Evolutionary conservation across 2,113 vertebrate genomes (phyloP).

Genomic region (Equus przewalskii): DNA sequence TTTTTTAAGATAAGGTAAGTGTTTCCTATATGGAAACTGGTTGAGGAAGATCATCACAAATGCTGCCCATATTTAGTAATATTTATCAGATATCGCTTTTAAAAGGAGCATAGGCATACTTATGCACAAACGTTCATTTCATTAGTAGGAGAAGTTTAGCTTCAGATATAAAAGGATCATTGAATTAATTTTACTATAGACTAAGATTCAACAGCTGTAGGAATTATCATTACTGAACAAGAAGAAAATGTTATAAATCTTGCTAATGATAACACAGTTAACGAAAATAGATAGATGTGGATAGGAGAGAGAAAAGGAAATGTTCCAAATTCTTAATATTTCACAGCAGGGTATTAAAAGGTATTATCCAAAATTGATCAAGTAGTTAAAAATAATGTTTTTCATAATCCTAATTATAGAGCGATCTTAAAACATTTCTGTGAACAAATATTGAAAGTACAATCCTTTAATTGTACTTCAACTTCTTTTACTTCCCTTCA

Average conservation of each 20-base stretch:
- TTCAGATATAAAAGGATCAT: not conserved
- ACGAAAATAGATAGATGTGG: not conserved
- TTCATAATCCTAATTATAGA: not conserved
- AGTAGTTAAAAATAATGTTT: not conserved
- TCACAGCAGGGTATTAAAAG: not conserved
- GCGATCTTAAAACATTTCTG: not conserved
- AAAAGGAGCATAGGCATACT: not conserved
- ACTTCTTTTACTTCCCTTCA: not conserved
- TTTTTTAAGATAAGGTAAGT: not conserved
- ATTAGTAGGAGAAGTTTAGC: not conserved
- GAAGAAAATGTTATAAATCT: not conserved
- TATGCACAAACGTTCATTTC: not conserved
- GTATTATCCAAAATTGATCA: not conserved
- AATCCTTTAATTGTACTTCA: not conserved
- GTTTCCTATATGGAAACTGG: not conserved
- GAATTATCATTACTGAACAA: not conserved
- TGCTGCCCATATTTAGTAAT: not conserved
- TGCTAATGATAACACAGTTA: not conserved
- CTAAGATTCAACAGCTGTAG: not conserved
- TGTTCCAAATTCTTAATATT: not conserved
- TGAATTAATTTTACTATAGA: not conserved
- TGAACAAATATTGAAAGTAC: not conserved
- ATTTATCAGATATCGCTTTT: not conserved
- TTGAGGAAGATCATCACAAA: not conserved
- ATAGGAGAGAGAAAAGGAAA: not conserved